phyloP scores from a whole-genome alignment of 2,113 vertebrate genomes.

The Semicossyphus pulcher region DNA sequence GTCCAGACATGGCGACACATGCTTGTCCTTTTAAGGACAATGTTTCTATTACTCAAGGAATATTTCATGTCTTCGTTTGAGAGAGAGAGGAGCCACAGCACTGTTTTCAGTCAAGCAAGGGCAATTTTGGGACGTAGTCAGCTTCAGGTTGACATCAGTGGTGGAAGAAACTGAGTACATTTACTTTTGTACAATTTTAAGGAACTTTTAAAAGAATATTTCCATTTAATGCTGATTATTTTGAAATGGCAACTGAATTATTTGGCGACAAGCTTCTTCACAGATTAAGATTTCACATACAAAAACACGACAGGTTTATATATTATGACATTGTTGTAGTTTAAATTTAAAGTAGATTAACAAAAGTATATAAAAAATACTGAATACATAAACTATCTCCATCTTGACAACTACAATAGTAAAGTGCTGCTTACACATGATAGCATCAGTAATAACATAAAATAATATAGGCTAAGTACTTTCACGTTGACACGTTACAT shows the following conservation, averaged over 20 bases:
- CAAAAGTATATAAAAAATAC: too few species aligned
- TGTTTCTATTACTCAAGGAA: constrained; percentile 14
- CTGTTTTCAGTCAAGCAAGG: constrained; percentile 27
- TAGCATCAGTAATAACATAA: too few species aligned
- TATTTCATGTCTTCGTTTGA: constrained; percentile 39
- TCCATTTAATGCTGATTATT: too few species aligned
- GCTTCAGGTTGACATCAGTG: background rate
- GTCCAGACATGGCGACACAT: constrained; percentile 53
- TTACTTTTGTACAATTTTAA: too few species aligned
- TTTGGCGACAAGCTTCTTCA: background rate
- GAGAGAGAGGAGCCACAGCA: constrained; percentile 18
- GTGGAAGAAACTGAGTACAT: too few species aligned
- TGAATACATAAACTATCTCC: too few species aligned
- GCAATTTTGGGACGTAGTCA: background rate
- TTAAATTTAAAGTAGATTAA: too few species aligned
- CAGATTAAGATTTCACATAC: background rate
- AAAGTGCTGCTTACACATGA: too few species aligned
- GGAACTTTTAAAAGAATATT: too few species aligned
- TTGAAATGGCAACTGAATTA: background rate
- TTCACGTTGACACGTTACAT: too few species aligned
- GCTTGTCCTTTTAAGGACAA: constrained; percentile 81
- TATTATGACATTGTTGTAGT: background rate
- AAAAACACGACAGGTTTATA: background rate
- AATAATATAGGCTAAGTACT: too few species aligned
- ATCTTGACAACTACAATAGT: too few species aligned